Conservation (phyloP, 92 coral and sea anemone genomes). For the Montipora capitata region DNA sequence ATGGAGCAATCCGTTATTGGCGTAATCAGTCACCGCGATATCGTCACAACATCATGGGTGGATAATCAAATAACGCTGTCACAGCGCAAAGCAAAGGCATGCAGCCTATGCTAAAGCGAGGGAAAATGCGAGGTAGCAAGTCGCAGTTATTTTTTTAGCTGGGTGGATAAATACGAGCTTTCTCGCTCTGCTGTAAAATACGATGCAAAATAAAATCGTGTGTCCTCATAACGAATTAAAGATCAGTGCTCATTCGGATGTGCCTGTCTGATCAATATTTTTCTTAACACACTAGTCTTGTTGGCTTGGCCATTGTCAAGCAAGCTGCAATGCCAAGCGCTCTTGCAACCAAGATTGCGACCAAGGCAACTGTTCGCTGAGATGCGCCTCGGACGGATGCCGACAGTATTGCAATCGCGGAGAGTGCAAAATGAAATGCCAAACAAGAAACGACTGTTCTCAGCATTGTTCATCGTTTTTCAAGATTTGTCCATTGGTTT, state of each 20-base stretch:
- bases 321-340: constrained; percentile 42
- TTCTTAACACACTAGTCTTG: constrained; percentile 16
- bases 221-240: too few species aligned
- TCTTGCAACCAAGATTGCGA: constrained; percentile 29
- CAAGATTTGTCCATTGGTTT: constrained; percentile 29
- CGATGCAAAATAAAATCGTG: too few species aligned
- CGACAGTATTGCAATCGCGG: constrained; percentile 22
- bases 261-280: background rate
- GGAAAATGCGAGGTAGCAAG: too few species aligned
- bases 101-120: too few species aligned
- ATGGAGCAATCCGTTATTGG: too few species aligned
- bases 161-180: too few species aligned
- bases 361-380: constrained; percentile 29
- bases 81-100: too few species aligned
- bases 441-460: constrained; percentile 13
- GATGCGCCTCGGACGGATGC: constrained; percentile 22
- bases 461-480: constrained; percentile 15
- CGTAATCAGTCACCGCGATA: too few species aligned
- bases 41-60: too few species aligned
- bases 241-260: background rate
- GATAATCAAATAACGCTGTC: too few species aligned
- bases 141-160: too few species aligned
- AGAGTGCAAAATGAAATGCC: constrained; percentile 36
- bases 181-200: too few species aligned
- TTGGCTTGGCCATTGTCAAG: constrained; percentile 34